phyloP scores from a whole-genome alignment of 2,797 vertebrate species.

The Chaetodon trifasciatus region DNA sequence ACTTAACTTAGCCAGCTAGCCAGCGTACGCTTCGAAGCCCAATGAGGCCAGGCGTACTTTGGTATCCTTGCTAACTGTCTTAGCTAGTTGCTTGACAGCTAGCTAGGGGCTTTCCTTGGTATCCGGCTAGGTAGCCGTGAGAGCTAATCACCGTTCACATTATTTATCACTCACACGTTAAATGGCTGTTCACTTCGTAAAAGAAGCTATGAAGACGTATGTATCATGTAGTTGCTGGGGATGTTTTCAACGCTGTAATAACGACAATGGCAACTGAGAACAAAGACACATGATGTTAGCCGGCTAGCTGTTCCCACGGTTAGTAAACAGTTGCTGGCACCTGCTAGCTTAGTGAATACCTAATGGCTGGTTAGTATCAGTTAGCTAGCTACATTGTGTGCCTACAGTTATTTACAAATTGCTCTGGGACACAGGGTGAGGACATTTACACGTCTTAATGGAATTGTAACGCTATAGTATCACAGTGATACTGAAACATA shows the following conservation, averaged over 20 bases:
- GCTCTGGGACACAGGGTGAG: background rate
- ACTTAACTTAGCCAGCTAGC: slow-evolving; percentile 45
- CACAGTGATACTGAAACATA: background rate
- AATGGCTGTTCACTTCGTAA: background rate
- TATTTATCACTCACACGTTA: background rate
- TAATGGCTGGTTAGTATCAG: slow-evolving; percentile 11
- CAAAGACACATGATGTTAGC: slow-evolving; percentile 60
- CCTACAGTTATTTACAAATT: background rate
- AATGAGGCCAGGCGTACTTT: slow-evolving; percentile 40
- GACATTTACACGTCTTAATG: background rate
- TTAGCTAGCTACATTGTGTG: slow-evolving; percentile 1
- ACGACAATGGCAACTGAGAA: slow-evolving; percentile 4
- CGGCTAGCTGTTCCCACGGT: slow-evolving; percentile 32
- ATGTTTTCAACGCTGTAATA: background rate
- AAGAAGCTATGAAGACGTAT: background rate
- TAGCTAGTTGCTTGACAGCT: slow-evolving; percentile 31
- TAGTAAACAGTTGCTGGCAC: slow-evolving; percentile 52
- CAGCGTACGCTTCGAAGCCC: slow-evolving; percentile 40
- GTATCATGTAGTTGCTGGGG: background rate
- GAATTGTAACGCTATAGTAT: background rate
- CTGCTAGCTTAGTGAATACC: slow-evolving; percentile 24
- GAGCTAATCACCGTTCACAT: background rate
- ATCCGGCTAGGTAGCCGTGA: slow-evolving; percentile 6
- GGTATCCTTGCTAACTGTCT: slow-evolving; percentile 41
- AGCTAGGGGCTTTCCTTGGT: slow-evolving; percentile 8